These are phyloP conservation scores for Brachystomella parvula DNA, from an alignment of 1,140 invertebrate species.

Conservation along the genomic window DNA sequence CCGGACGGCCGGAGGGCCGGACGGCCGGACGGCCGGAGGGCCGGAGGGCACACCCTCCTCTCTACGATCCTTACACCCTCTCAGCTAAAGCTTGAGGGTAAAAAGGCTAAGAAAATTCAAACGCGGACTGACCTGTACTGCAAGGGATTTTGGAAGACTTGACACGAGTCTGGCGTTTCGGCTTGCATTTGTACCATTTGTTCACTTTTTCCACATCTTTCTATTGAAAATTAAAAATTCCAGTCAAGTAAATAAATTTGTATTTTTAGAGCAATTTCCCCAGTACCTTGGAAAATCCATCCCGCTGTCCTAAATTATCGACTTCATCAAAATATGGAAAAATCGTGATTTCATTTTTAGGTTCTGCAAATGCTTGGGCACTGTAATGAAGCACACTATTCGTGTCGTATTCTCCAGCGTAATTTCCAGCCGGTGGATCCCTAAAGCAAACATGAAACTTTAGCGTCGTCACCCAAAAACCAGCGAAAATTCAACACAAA, in stretches of 20 bases:
- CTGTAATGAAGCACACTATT: constrained; percentile 2
- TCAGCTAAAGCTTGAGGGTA: too few species aligned
- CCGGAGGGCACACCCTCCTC: too few species aligned
- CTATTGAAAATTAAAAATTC: constrained; percentile 1
- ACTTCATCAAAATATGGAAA: constrained; percentile 16
- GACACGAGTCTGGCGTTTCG: neutral
- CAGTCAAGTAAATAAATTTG: neutral
- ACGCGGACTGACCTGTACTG: neutral
- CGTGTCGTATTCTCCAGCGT: constrained; percentile 15
- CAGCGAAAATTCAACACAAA: too few species aligned
- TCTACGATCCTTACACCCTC: too few species aligned
- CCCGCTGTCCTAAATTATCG: constrained; percentile 7
- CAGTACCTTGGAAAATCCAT: constrained; percentile 9
- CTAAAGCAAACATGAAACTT: too few species aligned
- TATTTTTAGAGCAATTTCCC: neutral
- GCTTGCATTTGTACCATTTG: constrained; percentile 19
- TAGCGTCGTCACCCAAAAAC: too few species aligned
- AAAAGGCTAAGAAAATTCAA: too few species aligned
- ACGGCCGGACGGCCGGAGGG: too few species aligned
- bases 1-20: too few species aligned
- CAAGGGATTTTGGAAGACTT: neutral
- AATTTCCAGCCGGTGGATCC: constrained; percentile 16
- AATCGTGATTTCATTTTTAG: constrained; percentile 17
- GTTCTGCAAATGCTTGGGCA: constrained; percentile 9
- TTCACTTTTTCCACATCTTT: constrained; percentile 14